These are phyloP conservation scores for Fulmarus glacialis DNA, from an alignment of 2,113 vertebrate species.

Conservation along the genomic window DNA sequence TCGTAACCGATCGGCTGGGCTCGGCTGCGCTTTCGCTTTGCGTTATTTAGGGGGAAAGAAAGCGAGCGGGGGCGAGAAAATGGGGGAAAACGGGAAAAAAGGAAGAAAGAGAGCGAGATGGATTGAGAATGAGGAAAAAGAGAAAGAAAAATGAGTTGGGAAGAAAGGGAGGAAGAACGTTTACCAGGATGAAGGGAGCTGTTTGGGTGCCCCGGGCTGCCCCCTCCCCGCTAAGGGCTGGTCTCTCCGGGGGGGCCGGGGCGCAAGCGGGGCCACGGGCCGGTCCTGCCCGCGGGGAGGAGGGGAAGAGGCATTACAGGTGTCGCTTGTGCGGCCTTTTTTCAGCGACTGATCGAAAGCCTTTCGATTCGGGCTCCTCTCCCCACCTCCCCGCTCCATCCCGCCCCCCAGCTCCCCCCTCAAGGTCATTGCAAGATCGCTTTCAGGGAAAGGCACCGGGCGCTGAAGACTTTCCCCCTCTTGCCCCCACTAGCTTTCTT, in stretches of 20 bases:
- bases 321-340: neutral
- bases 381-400: neutral
- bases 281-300: neutral
- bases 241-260: neutral
- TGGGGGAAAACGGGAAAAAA: neutral
- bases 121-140: neutral
- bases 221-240: neutral
- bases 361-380: neutral
- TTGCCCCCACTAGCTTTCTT: neutral
- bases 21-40: neutral
- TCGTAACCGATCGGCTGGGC: fast-evolving
- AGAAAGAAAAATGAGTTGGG: neutral
- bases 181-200: neutral
- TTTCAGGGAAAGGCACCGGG: neutral
- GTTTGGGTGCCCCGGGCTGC: neutral
- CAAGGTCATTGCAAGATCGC: slow-evolving; percentile 58
- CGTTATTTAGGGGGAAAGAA: neutral
- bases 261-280: neutral
- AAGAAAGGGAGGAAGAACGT: neutral
- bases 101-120: neutral
- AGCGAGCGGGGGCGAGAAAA: neutral
- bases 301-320: neutral
- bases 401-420: neutral
- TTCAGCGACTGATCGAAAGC: neutral
- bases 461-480: neutral